Evolutionary conservation across 2,888 invertebrate genomes (phyloP).

Genomic region (Clivina fossor): DNA sequence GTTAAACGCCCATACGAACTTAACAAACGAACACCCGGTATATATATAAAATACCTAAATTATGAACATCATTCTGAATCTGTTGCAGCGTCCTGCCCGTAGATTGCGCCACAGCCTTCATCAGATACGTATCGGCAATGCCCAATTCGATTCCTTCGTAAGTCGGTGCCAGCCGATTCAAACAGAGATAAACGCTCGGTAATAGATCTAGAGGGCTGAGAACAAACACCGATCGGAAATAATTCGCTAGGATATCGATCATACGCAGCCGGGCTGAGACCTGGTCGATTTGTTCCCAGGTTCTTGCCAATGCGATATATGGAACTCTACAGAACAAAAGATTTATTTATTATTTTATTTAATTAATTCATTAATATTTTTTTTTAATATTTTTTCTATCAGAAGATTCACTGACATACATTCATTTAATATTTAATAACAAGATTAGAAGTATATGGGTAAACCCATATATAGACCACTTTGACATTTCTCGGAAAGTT

Average conservation of each 20-base stretch:
- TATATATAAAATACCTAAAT: too few relatives aligned
- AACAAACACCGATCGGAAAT: slow-evolving; percentile 85
- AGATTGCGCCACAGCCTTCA: slow-evolving; percentile 91
- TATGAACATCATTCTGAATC: slow-evolving; percentile 71
- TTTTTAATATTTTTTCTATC: too few relatives aligned
- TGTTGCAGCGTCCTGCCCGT: slow-evolving; percentile 84
- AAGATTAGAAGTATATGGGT: too few relatives aligned
- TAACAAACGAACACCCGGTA: too few relatives aligned
- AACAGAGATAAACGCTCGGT: slow-evolving; percentile 87
- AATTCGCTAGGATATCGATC: slow-evolving; percentile 89
- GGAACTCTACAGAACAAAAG: slow-evolving; percentile 87
- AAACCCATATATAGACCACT: too few relatives aligned
- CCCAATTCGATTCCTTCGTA: slow-evolving; percentile 92
- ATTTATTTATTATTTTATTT: slow-evolving; percentile 35
- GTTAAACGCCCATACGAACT: too few relatives aligned
- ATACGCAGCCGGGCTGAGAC: slow-evolving; percentile 85
- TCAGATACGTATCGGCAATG: slow-evolving; percentile 90
- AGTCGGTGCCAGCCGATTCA: slow-evolving; percentile 95
- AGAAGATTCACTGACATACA: too few relatives aligned
- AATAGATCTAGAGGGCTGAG: slow-evolving; percentile 88
- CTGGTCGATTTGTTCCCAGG: slow-evolving; percentile 87
- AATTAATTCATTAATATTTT: too few relatives aligned
- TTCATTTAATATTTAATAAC: too few relatives aligned
- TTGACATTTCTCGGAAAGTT: too few relatives aligned
- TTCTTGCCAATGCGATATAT: slow-evolving; percentile 87